Conservation (phyloP, 1,140 invertebrate species). For the Listronotus bonariensis region DNA sequence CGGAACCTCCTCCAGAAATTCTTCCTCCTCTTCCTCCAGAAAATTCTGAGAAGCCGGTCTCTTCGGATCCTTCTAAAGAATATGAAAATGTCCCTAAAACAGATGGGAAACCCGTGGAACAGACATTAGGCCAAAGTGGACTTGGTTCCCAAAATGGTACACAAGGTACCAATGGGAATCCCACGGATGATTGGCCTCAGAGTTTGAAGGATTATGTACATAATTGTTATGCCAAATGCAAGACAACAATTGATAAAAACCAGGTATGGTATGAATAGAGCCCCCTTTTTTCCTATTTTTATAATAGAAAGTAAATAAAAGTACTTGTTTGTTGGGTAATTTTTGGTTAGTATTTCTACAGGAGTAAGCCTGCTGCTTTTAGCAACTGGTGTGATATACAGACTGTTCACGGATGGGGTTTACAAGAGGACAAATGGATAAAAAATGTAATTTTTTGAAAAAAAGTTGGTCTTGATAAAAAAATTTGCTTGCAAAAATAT, state of each 20-base stretch:
- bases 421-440: too few relatives aligned
- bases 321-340: too few relatives aligned
- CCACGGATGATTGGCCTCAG: constrained; percentile 69
- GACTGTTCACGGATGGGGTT: too few relatives aligned
- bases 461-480: too few relatives aligned
- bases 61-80: background rate
- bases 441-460: too few relatives aligned
- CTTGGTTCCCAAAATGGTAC: constrained; percentile 13
- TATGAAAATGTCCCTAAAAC: background rate
- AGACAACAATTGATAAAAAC: constrained; percentile 83
- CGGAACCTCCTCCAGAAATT: constrained; percentile 56
- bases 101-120: background rate
- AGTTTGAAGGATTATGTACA: constrained; percentile 84
- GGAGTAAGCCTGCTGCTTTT: too few relatives aligned
- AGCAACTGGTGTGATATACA: too few relatives aligned
- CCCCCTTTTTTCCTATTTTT: too few relatives aligned
- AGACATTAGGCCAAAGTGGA: constrained; percentile 13
- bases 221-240: constrained; percentile 88
- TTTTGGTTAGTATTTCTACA: too few relatives aligned
- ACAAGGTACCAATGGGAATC: constrained; percentile 44
- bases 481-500: too few relatives aligned
- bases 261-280: too few relatives aligned
- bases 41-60: background rate
- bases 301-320: too few relatives aligned
- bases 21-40: constrained; percentile 58